Conservation (phyloP, 2,797 vertebrate species). For the Streptopelia turtur region DNA sequence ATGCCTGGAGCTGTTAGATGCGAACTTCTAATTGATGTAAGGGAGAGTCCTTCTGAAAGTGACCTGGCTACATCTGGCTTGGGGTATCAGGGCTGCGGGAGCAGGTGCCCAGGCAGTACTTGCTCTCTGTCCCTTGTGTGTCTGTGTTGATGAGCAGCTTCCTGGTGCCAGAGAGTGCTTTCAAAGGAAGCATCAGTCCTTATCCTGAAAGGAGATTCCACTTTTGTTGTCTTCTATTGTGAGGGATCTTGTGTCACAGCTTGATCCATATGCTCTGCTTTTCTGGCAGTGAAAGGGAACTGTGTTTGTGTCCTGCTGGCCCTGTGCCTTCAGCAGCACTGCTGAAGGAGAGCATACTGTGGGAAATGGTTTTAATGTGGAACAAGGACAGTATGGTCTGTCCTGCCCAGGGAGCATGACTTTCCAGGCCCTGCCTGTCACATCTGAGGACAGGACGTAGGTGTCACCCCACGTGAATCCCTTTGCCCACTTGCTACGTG, state of each 20-base stretch:
- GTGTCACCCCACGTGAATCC: neutral
- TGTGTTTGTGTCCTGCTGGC: neutral
- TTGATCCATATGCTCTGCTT: neutral
- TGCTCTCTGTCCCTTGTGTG: neutral
- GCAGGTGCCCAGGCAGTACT: neutral
- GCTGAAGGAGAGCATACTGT: neutral
- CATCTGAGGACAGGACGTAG: neutral
- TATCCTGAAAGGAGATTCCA: neutral
- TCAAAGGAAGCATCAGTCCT: neutral
- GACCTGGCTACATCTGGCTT: neutral
- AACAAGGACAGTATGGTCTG: neutral
- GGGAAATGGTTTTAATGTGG: neutral
- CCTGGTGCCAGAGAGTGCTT: neutral
- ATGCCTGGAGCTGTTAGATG: neutral
- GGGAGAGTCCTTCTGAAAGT: neutral
- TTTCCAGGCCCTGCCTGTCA: neutral
- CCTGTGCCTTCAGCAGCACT: neutral
- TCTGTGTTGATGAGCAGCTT: neutral
- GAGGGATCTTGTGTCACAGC: neutral
- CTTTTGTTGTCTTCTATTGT: neutral
- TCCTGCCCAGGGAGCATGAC: neutral
- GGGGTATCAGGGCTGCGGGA: neutral
- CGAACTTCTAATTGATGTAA: neutral
- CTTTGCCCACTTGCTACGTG: neutral
- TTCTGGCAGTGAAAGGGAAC: neutral